phyloP scores from a whole-genome alignment of 2,113 vertebrate species.

The Heloderma charlesbogerti region DNA sequence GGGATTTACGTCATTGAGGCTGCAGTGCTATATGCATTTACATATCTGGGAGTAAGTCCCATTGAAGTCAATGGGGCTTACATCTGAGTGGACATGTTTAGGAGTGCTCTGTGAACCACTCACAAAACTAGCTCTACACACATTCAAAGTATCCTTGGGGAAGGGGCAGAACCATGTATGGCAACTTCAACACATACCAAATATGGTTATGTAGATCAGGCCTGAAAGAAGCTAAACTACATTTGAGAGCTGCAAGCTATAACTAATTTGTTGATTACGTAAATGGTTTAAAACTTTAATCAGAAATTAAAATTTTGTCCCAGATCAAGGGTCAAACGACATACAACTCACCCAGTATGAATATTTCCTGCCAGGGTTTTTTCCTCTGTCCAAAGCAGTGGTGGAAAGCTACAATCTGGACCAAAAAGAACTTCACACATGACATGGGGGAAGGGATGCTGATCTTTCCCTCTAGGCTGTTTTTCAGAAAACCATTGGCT shows the following conservation, averaged over 20 bases:
- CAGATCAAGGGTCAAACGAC: neutral
- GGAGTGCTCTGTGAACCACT: neutral
- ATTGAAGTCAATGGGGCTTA: neutral
- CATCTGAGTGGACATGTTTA: neutral
- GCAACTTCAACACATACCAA: neutral
- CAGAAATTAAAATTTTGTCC: neutral
- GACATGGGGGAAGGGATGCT: neutral
- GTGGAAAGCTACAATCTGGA: no score
- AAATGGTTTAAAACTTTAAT: neutral
- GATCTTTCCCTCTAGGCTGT: neutral
- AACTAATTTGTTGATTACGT: neutral
- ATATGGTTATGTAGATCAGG: neutral
- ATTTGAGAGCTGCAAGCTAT: neutral
- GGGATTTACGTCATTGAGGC: neutral
- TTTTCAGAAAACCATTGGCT: neutral
- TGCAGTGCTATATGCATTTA: neutral
- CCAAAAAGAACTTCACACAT: neutral
- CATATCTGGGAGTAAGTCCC: neutral
- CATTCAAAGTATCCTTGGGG: neutral
- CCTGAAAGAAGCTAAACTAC: neutral
- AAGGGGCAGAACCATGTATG: neutral
- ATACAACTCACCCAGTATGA: neutral
- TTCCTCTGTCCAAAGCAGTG: no score
- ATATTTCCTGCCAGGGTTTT: neutral
- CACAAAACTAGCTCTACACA: neutral